Evolutionary conservation across 2,113 vertebrate genomes (phyloP).

Genomic region (Perognathus longimembris): DNA sequence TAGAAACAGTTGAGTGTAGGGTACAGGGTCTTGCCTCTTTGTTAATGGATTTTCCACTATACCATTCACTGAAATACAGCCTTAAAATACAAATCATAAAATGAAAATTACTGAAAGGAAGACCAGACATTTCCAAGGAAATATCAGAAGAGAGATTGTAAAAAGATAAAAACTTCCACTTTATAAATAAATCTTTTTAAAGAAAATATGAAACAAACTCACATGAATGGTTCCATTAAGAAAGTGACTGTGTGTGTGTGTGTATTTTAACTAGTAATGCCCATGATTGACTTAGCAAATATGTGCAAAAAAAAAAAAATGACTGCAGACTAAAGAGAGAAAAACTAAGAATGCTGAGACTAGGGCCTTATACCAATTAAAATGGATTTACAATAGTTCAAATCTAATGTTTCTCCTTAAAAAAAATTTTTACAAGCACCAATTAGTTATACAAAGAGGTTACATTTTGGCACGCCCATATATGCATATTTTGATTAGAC

Average conservation of each 20-base stretch:
- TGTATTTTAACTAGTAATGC: neutral
- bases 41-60: neutral
- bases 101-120: neutral
- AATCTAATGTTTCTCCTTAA: neutral
- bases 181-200: conserved; percentile 3
- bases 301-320: conserved; percentile 21
- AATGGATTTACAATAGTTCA: neutral
- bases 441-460: too few species aligned
- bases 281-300: conserved; percentile 20
- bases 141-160: neutral
- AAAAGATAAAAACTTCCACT: neutral
- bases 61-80: neutral
- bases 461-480: too few species aligned
- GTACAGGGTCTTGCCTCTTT: neutral
- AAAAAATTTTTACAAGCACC: neutral
- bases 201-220: conserved; percentile 1
- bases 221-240: neutral
- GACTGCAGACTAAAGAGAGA: neutral
- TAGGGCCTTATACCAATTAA: neutral
- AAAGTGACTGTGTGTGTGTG: neutral
- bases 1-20: neutral
- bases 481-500: too few species aligned
- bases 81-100: conserved; percentile 11
- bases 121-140: neutral
- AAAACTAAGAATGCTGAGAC: conserved; percentile 2